Evolutionary conservation across 2,113 vertebrate genomes (phyloP), one percentile per base, ranked within the genome.

Genomic region (Tachysurus vachellii): DNA sequence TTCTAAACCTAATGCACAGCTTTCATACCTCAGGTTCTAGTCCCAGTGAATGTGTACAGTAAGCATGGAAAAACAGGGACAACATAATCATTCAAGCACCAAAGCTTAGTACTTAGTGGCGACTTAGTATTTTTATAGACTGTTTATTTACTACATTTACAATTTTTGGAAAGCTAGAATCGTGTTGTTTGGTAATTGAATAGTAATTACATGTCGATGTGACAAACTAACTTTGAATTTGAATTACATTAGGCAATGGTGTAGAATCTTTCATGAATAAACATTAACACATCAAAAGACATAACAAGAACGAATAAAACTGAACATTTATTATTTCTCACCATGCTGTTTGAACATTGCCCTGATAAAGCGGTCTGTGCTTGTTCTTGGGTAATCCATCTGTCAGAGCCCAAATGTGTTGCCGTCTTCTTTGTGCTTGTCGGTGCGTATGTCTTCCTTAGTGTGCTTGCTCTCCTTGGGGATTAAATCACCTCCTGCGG

Each of bases 21-120:
- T 81, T 81, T 19, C 84, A 47, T 88, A 90, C 87, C 87, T 90
- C 82, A 44, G 75, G 42, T 61, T 86, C 87, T 88, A 12, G 66
- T 77, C 80, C 75, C 21, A 53, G 16, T 88, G 62, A 21, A 84
- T 23, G 75, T n/a, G 62, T 0, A n/a, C n/a, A n/a, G n/a, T n/a
- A 62, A 54, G 56, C 80, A 82, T 84, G 42, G 5, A 68, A 59
- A 50, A 19, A 76, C 7, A 64, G 44, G 80, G 19, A 82, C 13
- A 66, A 11, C 17, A 56, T 31, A 0, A 82, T 7, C 26, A 47
- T 70, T 77, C 6, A 31, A 85, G 17, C 47, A 83, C 1, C 1
- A 66, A 28, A 42, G 23, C 11, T 26, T 44, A 26, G 36, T 61
- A 14, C 56, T 36, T 28, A 19, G 13, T 36, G 56, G 0, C 31